These are phyloP conservation scores for Caenorhabditis plicata DNA, from an alignment of 2,888 invertebrate species.

Conservation along the genomic window DNA sequence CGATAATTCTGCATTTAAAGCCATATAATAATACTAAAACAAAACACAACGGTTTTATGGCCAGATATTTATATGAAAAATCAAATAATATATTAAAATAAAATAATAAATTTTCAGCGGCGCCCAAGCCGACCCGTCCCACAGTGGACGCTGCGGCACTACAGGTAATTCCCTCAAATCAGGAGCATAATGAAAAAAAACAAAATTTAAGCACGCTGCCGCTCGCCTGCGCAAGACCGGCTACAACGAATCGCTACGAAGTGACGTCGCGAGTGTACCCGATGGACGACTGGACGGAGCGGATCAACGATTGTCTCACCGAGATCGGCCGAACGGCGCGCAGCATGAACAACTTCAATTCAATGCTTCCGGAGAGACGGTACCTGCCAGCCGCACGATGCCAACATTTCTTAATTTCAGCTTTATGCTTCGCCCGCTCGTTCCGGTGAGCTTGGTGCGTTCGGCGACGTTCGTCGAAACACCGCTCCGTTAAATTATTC, in stretches of 20 bases:
- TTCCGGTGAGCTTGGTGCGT: constrained; percentile 57
- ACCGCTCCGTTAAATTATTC: constrained; percentile 50
- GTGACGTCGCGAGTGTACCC: constrained; percentile 42
- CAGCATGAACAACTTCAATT: constrained; percentile 48
- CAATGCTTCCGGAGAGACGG: constrained; percentile 58
- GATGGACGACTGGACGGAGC: constrained; percentile 58
- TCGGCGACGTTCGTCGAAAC: constrained; percentile 57
- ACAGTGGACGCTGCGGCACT: constrained; percentile 61
- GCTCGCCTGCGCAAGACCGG: constrained; percentile 65
- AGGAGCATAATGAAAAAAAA: no score
- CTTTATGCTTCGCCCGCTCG: constrained; percentile 57
- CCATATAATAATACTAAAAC: no score
- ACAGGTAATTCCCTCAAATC: no score
- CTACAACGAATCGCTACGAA: constrained; percentile 58
- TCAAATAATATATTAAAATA: neutral
- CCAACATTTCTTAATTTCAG: constrained; percentile 21
- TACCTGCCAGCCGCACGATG: no score
- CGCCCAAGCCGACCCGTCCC: constrained; percentile 57
- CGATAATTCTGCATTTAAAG: no score
- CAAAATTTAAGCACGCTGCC: constrained; percentile 65
- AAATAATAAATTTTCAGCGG: constrained; percentile 38
- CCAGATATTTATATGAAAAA: neutral
- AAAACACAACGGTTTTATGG: no score
- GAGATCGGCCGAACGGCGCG: constrained; percentile 63
- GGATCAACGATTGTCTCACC: constrained; percentile 59